phyloP scores from a whole-genome alignment of 2,888 invertebrate species.

The Heliconius hortense region DNA sequence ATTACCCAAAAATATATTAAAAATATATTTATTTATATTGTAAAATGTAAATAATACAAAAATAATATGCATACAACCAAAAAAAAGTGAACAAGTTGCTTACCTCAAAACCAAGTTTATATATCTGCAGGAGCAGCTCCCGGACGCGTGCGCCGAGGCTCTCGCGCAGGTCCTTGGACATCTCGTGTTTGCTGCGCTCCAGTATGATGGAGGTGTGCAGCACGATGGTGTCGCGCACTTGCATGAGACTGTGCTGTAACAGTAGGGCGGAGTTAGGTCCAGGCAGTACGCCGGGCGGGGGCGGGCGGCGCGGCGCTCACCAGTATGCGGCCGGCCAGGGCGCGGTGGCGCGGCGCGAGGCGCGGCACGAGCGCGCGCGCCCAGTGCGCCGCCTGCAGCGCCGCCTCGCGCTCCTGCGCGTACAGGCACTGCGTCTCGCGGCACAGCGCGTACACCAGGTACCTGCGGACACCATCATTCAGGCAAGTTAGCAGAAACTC shows the following conservation, averaged over 20 bases:
- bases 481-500: no score
- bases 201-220: slow-evolving; percentile 58
- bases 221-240: slow-evolving; percentile 63
- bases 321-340: slow-evolving; percentile 41
- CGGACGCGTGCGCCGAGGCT: slow-evolving; percentile 58
- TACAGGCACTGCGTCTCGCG: slow-evolving; percentile 91
- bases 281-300: no score
- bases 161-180: slow-evolving; percentile 54
- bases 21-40: no score
- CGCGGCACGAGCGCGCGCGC: slow-evolving; percentile 85
- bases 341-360: slow-evolving; percentile 54
- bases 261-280: no score
- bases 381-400: slow-evolving; percentile 90
- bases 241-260: slow-evolving; percentile 62
- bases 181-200: slow-evolving; percentile 51
- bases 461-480: no score
- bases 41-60: no score
- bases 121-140: slow-evolving; percentile 88
- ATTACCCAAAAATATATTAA: no score
- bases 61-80: no score
- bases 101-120: slow-evolving; percentile 94
- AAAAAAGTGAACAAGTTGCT: no score
- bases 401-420: slow-evolving; percentile 89
- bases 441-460: slow-evolving; percentile 81
- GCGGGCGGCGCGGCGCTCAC: slow-evolving; percentile 31